Conservation (phyloP, 2,888 invertebrate genomes). For the Drosophila pseudotakahashii region DNA sequence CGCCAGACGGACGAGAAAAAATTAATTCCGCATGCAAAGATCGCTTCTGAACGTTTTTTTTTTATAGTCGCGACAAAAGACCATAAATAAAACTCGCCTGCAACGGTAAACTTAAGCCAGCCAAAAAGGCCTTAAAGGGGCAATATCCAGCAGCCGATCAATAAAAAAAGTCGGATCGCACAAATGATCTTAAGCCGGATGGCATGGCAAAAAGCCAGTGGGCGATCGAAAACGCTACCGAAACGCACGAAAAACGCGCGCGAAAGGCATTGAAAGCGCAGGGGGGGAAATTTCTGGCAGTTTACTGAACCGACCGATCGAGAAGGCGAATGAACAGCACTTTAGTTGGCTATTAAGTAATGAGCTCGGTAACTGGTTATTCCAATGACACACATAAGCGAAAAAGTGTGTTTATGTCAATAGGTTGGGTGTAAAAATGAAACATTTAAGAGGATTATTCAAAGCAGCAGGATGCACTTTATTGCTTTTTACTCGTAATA, state of each 20-base stretch:
- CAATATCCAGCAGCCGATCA: constrained; percentile 42
- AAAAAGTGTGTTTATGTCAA: constrained; percentile 8
- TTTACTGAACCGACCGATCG: constrained; percentile 16
- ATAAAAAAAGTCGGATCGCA: constrained; percentile 31
- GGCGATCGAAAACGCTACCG: constrained; percentile 41
- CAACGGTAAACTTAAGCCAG: constrained; percentile 46
- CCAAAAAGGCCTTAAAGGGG: constrained; percentile 39
- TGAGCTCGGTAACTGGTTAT: constrained; percentile 32
- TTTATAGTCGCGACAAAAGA: constrained; percentile 41
- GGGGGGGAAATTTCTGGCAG: constrained; percentile 12
- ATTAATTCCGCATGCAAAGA: constrained; percentile 39
- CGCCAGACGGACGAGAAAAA: constrained; percentile 12
- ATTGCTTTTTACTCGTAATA: neutral
- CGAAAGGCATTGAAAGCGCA: constrained; percentile 35
- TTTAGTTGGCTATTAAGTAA: constrained; percentile 37
- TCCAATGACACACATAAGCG: constrained; percentile 36
- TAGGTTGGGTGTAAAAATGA: constrained; percentile 4
- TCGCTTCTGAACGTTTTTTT: constrained; percentile 21
- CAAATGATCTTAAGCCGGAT: constrained; percentile 41
- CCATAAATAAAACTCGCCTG: constrained; percentile 7
- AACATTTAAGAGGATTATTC: constrained; percentile 17
- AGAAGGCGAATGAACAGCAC: constrained; percentile 13
- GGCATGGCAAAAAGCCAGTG: constrained; percentile 24
- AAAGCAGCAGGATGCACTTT: neutral
- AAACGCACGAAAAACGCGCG: constrained; percentile 22